A percentile compares a stretch with the other conserved stretches of the same genome.
Evolutionary conservation across 2,888 invertebrate species (phyloP).

Genomic region (Tribolium freemani): DNA sequence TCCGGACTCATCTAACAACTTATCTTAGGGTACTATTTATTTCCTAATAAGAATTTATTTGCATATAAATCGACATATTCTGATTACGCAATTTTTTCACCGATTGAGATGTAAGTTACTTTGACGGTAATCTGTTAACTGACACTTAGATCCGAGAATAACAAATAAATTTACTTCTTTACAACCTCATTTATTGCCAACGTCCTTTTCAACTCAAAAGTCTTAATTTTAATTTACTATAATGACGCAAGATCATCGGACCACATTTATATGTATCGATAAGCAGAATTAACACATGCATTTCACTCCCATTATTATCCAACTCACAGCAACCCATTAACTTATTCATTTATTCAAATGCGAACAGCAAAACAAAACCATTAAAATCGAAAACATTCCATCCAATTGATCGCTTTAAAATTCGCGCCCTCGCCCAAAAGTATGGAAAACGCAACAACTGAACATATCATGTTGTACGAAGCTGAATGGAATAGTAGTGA

Average conservation of each 20-base stretch:
- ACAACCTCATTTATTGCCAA: conserved; percentile 34
- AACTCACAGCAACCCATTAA: conserved; percentile 33
- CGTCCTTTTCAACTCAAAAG: conserved; percentile 28
- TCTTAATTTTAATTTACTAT: conserved; percentile 39
- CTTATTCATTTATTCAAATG: conserved; percentile 37
- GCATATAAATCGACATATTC: conserved; percentile 43
- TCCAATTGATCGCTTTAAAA: conserved; percentile 16
- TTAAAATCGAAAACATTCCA: conserved; percentile 27
- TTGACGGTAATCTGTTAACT: conserved; percentile 39
- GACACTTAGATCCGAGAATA: conserved; percentile 37
- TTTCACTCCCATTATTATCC: conserved; percentile 30
- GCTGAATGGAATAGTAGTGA: neutral
- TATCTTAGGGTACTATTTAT: conserved; percentile 30
- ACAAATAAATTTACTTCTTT: conserved; percentile 42
- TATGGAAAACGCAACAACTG: neutral
- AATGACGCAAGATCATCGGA: conserved; percentile 30
- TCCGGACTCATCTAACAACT: conserved; percentile 30
- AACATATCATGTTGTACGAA: neutral
- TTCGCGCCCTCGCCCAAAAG: no score
- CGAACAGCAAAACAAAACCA: conserved; percentile 29
- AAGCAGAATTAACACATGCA: conserved; percentile 32
- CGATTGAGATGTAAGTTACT: conserved; percentile 38
- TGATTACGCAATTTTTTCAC: conserved; percentile 37
- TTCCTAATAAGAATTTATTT: conserved; percentile 39
- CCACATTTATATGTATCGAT: conserved; percentile 37